A percentile compares a stretch with the other conserved stretches of the same genome.
phyloP scores from a whole-genome alignment of 2,113 vertebrate species.

The Bucco capensis region DNA sequence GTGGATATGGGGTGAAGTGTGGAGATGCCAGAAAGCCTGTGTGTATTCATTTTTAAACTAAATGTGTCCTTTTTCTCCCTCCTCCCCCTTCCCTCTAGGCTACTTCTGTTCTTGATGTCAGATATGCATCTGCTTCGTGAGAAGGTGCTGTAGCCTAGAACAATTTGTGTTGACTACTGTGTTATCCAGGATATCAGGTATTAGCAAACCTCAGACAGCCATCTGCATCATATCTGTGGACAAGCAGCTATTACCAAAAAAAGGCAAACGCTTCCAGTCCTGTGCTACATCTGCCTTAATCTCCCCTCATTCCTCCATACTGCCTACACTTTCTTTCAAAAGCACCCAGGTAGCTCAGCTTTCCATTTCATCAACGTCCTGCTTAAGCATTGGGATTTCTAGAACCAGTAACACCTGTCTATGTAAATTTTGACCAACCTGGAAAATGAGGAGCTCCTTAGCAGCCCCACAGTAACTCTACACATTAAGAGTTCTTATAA shows the following conservation, averaged over 20 bases:
- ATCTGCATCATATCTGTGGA: constrained; percentile 79
- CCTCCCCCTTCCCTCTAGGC: constrained; percentile 59
- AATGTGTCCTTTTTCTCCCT: constrained; percentile 3
- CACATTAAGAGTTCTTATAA: constrained; percentile 41
- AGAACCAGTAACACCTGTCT: constrained; percentile 40
- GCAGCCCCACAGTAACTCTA: constrained; percentile 47
- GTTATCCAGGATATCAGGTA: constrained; percentile 76
- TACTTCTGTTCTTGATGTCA: constrained; percentile 81
- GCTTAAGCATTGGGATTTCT: constrained; percentile 36
- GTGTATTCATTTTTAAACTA: constrained; percentile 29
- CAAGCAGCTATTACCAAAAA: constrained; percentile 86
- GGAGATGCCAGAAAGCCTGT: not conserved
- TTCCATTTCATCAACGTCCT: constrained; percentile 34
- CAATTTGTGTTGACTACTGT: constrained; percentile 74
- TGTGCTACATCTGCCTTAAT: constrained; percentile 81
- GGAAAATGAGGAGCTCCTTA: constrained; percentile 42
- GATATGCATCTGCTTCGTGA: constrained; percentile 81
- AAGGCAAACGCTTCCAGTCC: constrained; percentile 76
- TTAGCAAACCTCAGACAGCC: constrained; percentile 77
- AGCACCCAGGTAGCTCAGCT: constrained; percentile 62
- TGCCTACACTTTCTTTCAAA: constrained; percentile 55
- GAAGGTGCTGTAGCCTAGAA: constrained; percentile 65
- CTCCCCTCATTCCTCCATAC: constrained; percentile 64
- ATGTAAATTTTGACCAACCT: constrained; percentile 42
- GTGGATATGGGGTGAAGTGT: not conserved